phyloP scores from a whole-genome alignment of 2,888 invertebrate genomes.

The Mesorhabditis spiculigera region DNA sequence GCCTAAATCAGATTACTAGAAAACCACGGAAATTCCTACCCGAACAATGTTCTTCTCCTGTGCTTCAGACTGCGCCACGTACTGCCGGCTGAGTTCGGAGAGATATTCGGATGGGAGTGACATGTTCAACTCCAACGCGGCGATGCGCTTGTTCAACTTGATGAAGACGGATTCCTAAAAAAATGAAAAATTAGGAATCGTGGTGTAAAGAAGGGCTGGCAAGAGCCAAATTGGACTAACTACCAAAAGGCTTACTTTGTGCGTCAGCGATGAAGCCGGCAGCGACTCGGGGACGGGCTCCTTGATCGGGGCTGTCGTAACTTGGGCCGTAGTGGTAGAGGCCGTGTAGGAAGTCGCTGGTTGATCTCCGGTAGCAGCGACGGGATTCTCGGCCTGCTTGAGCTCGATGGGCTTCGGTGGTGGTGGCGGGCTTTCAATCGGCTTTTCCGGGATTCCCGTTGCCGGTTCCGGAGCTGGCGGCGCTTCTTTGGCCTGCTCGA shows the following conservation, averaged over 20 bases:
- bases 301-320: too few relatives aligned
- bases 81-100: slow-evolving; percentile 78
- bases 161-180: slow-evolving; percentile 82
- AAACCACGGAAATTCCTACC: not conserved
- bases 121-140: slow-evolving; percentile 85
- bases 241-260: slow-evolving; percentile 65
- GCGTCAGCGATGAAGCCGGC: slow-evolving; percentile 59
- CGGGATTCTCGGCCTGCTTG: not conserved
- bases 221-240: not conserved
- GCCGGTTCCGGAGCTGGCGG: slow-evolving; percentile 24
- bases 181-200: not conserved
- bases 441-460: not conserved
- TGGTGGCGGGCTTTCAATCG: slow-evolving; percentile 32
- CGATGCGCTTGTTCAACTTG: slow-evolving; percentile 84
- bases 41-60: slow-evolving; percentile 3
- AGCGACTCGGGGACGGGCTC: slow-evolving; percentile 9
- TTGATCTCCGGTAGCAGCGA: not conserved
- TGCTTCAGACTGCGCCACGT: slow-evolving; percentile 13
- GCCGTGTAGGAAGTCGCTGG: too few relatives aligned
- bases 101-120: slow-evolving; percentile 91
- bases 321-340: too few relatives aligned
- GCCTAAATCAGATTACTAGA: not conserved
- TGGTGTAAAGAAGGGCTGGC: not conserved
- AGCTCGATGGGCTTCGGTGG: slow-evolving; percentile 14
- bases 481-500: slow-evolving; percentile 19